Evolutionary conservation across 1,140 invertebrate genomes (phyloP).

Genomic region (Bicyclus anynana): DNA sequence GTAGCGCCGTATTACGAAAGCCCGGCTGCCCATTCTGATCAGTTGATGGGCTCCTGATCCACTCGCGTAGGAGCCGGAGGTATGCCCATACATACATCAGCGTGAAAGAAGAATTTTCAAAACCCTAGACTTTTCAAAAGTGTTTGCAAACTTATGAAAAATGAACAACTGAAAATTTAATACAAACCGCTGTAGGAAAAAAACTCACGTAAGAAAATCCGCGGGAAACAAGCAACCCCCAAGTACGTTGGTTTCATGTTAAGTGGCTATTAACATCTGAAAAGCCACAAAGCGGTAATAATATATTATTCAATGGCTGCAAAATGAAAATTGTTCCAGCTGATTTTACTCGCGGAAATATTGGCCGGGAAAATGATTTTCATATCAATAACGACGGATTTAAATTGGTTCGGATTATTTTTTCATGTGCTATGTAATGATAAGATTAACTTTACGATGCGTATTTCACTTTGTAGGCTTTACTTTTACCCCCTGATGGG

Average conservation of each 20-base stretch:
- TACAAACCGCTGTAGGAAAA: too few species aligned
- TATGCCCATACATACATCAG: too few species aligned
- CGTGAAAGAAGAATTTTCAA: too few species aligned
- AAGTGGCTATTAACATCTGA: slow-evolving; percentile 33
- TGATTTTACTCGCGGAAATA: slow-evolving; percentile 41
- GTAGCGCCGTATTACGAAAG: too few species aligned
- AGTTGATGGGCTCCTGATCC: too few species aligned
- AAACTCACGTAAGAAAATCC: neutral
- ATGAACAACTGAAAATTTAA: too few species aligned
- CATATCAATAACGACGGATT: slow-evolving; percentile 34
- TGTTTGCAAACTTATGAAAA: too few species aligned
- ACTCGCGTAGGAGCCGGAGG: too few species aligned
- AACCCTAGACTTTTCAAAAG: too few species aligned
- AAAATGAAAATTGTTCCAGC: slow-evolving; percentile 41
- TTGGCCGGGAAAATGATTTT: slow-evolving; percentile 38
- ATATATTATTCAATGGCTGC: slow-evolving; percentile 43
- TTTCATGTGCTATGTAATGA: slow-evolving; percentile 9
- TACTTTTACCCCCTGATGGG: neutral
- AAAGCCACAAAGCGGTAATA: slow-evolving; percentile 32
- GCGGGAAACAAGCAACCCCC: neutral
- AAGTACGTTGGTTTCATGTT: slow-evolving; percentile 25
- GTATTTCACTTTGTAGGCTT: neutral
- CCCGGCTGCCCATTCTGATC: too few species aligned
- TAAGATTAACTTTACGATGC: slow-evolving; percentile 4
- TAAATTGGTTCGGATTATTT: slow-evolving; percentile 25